phyloP scores from a whole-genome alignment of 2,888 invertebrate genomes.

The Noctua janthe region DNA sequence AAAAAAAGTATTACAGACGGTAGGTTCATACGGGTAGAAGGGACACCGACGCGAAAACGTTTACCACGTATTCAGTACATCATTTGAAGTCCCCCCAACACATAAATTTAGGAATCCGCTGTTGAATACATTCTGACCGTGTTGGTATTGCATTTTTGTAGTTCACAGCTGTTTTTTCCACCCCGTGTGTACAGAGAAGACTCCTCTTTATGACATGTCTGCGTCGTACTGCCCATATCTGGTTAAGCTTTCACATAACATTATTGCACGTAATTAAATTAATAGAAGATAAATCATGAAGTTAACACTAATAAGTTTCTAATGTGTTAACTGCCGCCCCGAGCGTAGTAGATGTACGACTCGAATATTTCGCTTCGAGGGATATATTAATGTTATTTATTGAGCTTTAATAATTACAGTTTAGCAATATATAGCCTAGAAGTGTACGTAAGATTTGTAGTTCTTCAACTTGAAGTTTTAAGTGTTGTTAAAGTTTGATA shows the following conservation, averaged over 20 bases:
- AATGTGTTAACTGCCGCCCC: constrained; percentile 51
- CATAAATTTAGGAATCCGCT: too few relatives aligned
- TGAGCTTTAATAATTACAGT: constrained; percentile 48
- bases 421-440: constrained; percentile 15
- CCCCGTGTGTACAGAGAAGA: too few relatives aligned
- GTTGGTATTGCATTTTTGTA: too few relatives aligned
- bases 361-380: constrained; percentile 50
- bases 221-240: neutral
- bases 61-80: too few relatives aligned
- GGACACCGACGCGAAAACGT: too few relatives aligned
- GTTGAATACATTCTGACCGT: too few relatives aligned
- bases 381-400: constrained; percentile 62
- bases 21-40: too few relatives aligned
- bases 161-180: too few relatives aligned
- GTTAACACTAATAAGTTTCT: constrained; percentile 52
- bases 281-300: constrained; percentile 44
- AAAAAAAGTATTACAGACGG: neutral
- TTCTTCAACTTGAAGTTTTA: constrained; percentile 12
- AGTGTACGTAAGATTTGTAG: constrained; percentile 14
- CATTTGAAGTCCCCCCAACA: too few relatives aligned
- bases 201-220: neutral
- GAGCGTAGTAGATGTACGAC: constrained; percentile 34
- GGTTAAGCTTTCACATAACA: constrained; percentile 43
- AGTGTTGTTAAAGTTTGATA: neutral
- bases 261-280: constrained; percentile 49